phyloP scores from a whole-genome alignment of 92 coral and sea anemone species.

The Epizoanthus rinbou region DNA sequence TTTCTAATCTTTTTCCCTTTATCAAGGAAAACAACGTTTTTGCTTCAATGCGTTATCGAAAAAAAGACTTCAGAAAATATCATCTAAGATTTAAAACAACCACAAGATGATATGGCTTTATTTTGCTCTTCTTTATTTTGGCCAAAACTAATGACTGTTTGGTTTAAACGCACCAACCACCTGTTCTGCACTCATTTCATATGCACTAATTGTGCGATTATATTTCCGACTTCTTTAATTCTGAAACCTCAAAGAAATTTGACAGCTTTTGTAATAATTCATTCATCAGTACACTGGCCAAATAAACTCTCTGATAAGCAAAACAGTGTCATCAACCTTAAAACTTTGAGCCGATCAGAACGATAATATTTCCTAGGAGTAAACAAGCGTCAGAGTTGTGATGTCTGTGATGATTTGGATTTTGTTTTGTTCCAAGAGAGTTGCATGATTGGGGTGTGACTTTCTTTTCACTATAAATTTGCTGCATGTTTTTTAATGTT shows the following conservation, averaged over 20 bases:
- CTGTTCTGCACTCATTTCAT: conserved; percentile 18
- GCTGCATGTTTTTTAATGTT: background rate
- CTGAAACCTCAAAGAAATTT: conserved; percentile 12
- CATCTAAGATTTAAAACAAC: background rate
- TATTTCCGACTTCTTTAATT: conserved; percentile 1
- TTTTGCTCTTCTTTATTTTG: background rate
- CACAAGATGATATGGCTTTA: background rate
- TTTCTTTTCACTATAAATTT: background rate
- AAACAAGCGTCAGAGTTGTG: background rate
- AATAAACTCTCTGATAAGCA: background rate
- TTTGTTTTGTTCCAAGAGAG: background rate
- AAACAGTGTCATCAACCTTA: background rate
- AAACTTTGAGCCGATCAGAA: background rate
- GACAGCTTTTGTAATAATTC: conserved; percentile 9
- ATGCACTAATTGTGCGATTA: background rate
- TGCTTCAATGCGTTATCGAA: conserved; percentile 1
- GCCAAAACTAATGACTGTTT: background rate
- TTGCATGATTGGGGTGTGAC: background rate
- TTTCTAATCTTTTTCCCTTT: background rate
- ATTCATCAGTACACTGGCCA: background rate
- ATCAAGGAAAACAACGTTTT: background rate
- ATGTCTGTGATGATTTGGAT: background rate
- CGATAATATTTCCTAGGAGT: background rate
- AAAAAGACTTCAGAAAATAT: background rate
- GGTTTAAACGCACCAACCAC: conserved; percentile 7